phyloP scores from a whole-genome alignment of 1,140 invertebrate species.

The Brachionus sp. region DNA sequence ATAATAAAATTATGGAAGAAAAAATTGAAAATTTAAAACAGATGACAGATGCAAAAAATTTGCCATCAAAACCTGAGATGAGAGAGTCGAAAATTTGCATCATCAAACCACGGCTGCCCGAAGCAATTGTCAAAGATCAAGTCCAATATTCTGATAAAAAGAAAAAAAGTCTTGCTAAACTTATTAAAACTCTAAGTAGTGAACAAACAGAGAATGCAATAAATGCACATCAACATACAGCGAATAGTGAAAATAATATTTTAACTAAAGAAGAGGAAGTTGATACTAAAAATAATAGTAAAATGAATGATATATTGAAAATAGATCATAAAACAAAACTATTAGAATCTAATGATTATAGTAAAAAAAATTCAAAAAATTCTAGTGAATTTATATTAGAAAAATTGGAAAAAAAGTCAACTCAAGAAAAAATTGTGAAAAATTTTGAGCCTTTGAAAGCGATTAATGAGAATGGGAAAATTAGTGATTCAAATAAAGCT shows the following conservation, averaged over 20 bases:
- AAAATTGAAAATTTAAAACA: not conserved
- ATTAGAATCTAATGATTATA: too few species aligned
- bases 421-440: too few species aligned
- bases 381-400: too few species aligned
- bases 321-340: too few species aligned
- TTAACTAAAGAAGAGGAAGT: not conserved
- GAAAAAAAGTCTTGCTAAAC: not conserved
- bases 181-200: not conserved
- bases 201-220: too few species aligned
- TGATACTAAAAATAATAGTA: not conserved
- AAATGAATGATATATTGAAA: too few species aligned
- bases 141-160: not conserved
- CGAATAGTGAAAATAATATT: too few species aligned
- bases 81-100: not conserved
- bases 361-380: too few species aligned
- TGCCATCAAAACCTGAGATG: not conserved
- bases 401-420: too few species aligned
- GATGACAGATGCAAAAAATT: not conserved
- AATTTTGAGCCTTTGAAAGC: too few species aligned
- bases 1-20: not conserved
- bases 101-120: not conserved
- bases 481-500: not conserved
- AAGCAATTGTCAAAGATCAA: not conserved
- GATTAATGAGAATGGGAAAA: too few species aligned
- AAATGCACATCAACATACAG: too few species aligned